Evolutionary conservation across 2,797 vertebrate species (phyloP), one percentile per base, ranked within the genome.

Genomic region (Pachyuromys duprasi): DNA sequence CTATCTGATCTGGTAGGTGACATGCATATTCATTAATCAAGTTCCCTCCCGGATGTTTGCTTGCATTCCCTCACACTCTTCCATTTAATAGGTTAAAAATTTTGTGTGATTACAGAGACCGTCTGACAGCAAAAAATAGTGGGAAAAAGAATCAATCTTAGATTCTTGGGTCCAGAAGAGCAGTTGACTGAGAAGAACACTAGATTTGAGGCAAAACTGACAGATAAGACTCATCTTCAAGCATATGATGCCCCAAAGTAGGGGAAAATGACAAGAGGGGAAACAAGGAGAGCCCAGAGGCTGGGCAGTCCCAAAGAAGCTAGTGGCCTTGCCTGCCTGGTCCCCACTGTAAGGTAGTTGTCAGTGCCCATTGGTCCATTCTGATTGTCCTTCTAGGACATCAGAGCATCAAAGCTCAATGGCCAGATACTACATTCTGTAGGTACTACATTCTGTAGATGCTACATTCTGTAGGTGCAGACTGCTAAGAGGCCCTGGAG

Each of bases 21-120:
- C 55, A 65, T 67, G 84, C 53, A 75, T 62, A 49, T 63, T 69
- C 93, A 60, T 55, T 86, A 83, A 60, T 22, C 78, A 89, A 33
- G 45, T 36, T 79, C 26, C 31, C 39, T 60, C 18, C 31, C 28
- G 12, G 76, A 45, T 24, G 12, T 33, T 65, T 93, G 57, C 31
- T 45, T 75, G 8, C 26, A 31, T 39, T 62, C 18, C 15, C 70
- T 45, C 6, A 26, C 9, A 31, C 3, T 8, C 31, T 92, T 89
- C 70, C 72, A 94, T 53, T 80, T 81, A 81, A 49, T 74, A 33
- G 42, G 26, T 69, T 80, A 53, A 67, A 72, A 12, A 55, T 63
- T 81, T 28, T 83, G 9, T 60, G 57, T 78, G 45, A 67, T 15
- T 90, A n/a, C 80, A 93, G n/a, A 84, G 69, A 84, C 87, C 82